These are phyloP conservation scores for Xiphorhynchus elegans DNA, from an alignment of 2,113 vertebrate species.

Conservation along the genomic window DNA sequence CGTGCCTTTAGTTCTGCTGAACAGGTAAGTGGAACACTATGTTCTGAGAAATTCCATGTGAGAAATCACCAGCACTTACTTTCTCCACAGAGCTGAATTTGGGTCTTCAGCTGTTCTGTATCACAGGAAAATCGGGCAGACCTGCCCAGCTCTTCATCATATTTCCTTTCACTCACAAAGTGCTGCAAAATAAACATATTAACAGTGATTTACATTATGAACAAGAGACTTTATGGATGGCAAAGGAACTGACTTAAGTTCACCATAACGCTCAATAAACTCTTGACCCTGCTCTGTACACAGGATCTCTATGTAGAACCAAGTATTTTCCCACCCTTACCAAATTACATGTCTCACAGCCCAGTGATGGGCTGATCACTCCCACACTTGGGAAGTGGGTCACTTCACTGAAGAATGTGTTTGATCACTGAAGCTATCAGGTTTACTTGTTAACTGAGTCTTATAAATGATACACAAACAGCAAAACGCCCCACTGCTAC, in stretches of 20 bases:
- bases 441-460: background rate
- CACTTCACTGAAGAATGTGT: background rate
- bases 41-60: background rate
- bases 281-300: background rate
- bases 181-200: constrained; percentile 66
- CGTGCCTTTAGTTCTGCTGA: background rate
- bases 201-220: background rate
- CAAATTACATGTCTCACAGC: background rate
- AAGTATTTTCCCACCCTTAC: background rate
- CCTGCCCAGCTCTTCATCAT: constrained; percentile 81
- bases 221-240: background rate
- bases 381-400: background rate
- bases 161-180: constrained; percentile 85
- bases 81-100: constrained; percentile 81
- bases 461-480: background rate
- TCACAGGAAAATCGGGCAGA: constrained; percentile 82
- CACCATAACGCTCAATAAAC: background rate
- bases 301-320: background rate
- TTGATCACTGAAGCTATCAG: background rate
- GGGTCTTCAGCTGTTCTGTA: constrained; percentile 76
- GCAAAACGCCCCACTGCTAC: background rate
- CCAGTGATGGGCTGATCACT: background rate
- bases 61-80: constrained; percentile 71
- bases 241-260: background rate
- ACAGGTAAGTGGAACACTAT: background rate